Conservation (phyloP, 2,113 vertebrate genomes). For the Microtus pennsylvanicus region DNA sequence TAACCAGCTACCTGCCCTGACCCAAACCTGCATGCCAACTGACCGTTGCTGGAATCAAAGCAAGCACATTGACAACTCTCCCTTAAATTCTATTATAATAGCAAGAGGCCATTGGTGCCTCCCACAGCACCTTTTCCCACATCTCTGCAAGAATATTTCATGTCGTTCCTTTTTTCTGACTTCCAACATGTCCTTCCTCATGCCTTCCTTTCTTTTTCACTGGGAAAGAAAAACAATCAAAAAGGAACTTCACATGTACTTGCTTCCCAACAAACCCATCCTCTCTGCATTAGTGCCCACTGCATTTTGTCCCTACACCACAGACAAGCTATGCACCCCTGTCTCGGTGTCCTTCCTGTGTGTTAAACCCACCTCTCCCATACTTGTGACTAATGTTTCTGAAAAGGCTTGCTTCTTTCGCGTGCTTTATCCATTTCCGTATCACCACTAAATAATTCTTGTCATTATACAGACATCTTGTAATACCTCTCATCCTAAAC, state of each 20-base stretch:
- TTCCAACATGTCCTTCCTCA: background rate
- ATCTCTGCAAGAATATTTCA: background rate
- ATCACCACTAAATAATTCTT: background rate
- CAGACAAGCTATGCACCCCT: background rate
- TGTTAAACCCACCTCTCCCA: background rate
- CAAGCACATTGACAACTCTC: background rate
- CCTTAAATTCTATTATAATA: background rate
- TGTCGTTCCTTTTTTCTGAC: no score
- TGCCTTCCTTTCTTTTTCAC: background rate
- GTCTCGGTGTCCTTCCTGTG: background rate
- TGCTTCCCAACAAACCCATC: slow-evolving; percentile 19
- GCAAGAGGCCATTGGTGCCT: background rate
- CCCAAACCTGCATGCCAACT: background rate
- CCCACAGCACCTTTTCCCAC: background rate
- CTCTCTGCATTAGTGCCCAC: background rate
- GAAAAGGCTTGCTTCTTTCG: background rate
- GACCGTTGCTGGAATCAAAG: background rate
- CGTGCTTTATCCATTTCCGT: background rate
- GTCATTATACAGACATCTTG: background rate
- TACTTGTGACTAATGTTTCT: background rate
- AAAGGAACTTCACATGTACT: slow-evolving; percentile 35
- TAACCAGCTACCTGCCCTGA: background rate
- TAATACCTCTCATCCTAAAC: background rate
- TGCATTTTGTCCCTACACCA: background rate
- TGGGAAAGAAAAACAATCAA: background rate